These are phyloP conservation scores for Venusia cambrica DNA, from an alignment of 2,888 invertebrate genomes.

Conservation along the genomic window DNA sequence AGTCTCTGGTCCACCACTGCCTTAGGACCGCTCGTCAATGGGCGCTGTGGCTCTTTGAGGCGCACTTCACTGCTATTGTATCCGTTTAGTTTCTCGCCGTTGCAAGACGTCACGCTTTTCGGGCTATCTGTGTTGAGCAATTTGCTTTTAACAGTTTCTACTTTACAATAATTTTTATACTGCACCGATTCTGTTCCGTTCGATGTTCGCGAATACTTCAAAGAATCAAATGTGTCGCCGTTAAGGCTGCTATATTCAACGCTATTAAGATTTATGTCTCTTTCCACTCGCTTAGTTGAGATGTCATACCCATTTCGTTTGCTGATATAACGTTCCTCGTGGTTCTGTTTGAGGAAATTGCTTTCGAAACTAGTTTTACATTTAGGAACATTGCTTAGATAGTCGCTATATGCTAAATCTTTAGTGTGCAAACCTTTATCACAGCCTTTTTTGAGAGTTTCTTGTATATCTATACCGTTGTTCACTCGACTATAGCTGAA, in stretches of 20 bases:
- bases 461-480: conserved; percentile 70
- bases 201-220: conserved; percentile 76
- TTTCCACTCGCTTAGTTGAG: conserved; percentile 63
- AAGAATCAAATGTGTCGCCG: conserved; percentile 73
- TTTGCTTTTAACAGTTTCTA: conserved; percentile 76
- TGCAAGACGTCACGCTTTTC: conserved; percentile 75
- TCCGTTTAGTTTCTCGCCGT: conserved; percentile 69
- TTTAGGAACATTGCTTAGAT: conserved; percentile 78
- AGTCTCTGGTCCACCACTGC: conserved; percentile 71
- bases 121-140: conserved; percentile 73
- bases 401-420: conserved; percentile 71
- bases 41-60: conserved; percentile 59
- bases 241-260: conserved; percentile 71
- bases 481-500: conserved; percentile 61
- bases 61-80: conserved; percentile 60
- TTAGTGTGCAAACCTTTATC: conserved; percentile 77
- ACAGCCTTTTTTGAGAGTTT: conserved; percentile 76
- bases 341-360: conserved; percentile 72
- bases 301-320: conserved; percentile 72
- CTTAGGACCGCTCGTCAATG: conserved; percentile 67
- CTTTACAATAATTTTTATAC: conserved; percentile 74
- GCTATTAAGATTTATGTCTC: conserved; percentile 69
- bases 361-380: conserved; percentile 77
- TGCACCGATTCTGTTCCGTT: conserved; percentile 77
- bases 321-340: conserved; percentile 62